Evolutionary conservation across 2,888 invertebrate species (phyloP).

Genomic region (Pemphredon lugubris): DNA sequence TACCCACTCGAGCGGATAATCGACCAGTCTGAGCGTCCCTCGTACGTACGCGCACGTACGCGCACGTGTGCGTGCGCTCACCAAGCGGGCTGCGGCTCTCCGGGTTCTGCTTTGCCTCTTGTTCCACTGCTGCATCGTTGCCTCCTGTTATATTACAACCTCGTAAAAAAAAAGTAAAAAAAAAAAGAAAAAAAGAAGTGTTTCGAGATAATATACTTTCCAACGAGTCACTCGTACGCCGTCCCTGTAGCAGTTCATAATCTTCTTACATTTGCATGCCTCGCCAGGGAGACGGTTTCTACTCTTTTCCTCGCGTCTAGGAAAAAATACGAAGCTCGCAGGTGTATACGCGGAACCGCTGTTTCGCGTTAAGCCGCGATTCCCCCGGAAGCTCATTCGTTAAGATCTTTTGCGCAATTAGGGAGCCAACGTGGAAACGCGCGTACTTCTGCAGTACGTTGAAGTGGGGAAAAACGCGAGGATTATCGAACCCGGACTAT

Average conservation of each 20-base stretch:
- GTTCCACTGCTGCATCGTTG: neutral
- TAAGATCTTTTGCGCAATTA: too few species aligned
- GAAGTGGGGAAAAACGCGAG: too few species aligned
- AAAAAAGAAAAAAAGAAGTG: too few species aligned
- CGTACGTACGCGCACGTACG: slow-evolving; percentile 5
- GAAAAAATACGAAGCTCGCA: neutral
- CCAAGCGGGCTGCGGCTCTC: slow-evolving; percentile 13
- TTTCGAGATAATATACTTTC: slow-evolving; percentile 25
- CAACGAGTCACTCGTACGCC: slow-evolving; percentile 17
- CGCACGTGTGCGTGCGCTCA: slow-evolving; percentile 18
- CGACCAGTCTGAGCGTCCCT: slow-evolving; percentile 57
- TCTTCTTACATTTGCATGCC: slow-evolving; percentile 1
- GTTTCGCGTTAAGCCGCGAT: too few species aligned
- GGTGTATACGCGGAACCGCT: too few species aligned
- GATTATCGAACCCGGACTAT: too few species aligned
- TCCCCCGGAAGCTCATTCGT: too few species aligned
- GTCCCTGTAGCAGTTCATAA: slow-evolving; percentile 12
- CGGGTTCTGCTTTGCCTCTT: slow-evolving; percentile 23
- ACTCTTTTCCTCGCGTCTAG: neutral
- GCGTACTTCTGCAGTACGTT: too few species aligned
- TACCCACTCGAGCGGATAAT: slow-evolving; percentile 67
- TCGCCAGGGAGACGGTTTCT: neutral
- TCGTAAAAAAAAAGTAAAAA: slow-evolving; percentile 20
- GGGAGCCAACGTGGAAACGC: too few species aligned
- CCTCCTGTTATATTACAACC: slow-evolving; percentile 22